These are phyloP conservation scores for Blastobasis lacticolella DNA, from an alignment of 2,888 invertebrate genomes.

Conservation along the genomic window DNA sequence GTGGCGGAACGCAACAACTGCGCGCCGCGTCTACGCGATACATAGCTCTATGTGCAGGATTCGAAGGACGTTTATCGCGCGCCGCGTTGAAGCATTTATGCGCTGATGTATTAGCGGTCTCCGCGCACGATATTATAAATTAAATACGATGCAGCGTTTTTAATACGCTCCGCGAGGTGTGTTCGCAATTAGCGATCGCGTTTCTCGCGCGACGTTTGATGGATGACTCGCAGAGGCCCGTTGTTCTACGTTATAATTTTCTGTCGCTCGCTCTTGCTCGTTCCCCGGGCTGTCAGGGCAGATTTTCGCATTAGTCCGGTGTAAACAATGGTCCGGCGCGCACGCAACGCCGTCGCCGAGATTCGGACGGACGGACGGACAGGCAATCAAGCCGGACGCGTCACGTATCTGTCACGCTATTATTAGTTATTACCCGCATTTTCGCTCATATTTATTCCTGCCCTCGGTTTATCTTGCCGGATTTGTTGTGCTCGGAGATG, in stretches of 20 bases:
- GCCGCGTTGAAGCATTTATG: not conserved
- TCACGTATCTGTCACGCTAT: slow-evolving; percentile 24
- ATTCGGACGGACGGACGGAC: slow-evolving; percentile 34
- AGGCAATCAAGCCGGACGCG: slow-evolving; percentile 38
- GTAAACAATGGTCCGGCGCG: not conserved
- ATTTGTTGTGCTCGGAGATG: too few species aligned
- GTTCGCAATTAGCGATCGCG: slow-evolving; percentile 51
- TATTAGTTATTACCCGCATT: slow-evolving; percentile 19
- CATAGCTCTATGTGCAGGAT: slow-evolving; percentile 27
- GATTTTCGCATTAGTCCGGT: too few species aligned
- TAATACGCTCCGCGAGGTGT: slow-evolving; percentile 49
- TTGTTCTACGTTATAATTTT: not conserved
- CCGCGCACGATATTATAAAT: slow-evolving; percentile 54
- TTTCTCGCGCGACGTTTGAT: slow-evolving; percentile 37
- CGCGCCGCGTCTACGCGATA: slow-evolving; percentile 26
- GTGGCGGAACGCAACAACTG: slow-evolving; percentile 30
- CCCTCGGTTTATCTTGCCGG: too few species aligned
- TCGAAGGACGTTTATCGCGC: slow-evolving; percentile 11
- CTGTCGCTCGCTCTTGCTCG: too few species aligned
- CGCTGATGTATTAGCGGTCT: slow-evolving; percentile 12
- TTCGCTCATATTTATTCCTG: slow-evolving; percentile 25
- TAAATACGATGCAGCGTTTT: slow-evolving; percentile 60
- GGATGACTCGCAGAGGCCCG: slow-evolving; percentile 20
- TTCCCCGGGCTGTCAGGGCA: too few species aligned
- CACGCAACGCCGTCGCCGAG: slow-evolving; percentile 18